Evolutionary conservation across 2,113 vertebrate genomes (phyloP).

Genomic region (Monopterus albus): DNA sequence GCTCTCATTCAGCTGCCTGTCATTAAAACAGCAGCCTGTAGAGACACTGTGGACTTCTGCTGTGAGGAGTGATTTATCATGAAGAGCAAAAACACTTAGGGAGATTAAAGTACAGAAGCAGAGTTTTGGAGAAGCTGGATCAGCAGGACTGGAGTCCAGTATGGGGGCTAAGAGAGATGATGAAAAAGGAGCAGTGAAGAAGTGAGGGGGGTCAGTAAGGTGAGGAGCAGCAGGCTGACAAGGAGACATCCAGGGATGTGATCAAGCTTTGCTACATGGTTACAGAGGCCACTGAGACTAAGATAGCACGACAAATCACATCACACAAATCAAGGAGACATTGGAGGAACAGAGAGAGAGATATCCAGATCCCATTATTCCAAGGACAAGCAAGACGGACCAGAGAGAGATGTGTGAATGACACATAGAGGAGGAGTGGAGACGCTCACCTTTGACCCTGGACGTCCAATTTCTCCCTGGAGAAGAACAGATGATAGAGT

Average conservation of each 20-base stretch:
- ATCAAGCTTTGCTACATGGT: conserved; percentile 19
- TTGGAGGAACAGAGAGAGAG: conserved; percentile 4
- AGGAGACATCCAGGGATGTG: conserved; percentile 30
- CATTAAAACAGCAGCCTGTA: conserved; percentile 60
- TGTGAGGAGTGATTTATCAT: conserved; percentile 71
- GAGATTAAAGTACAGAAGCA: conserved; percentile 75
- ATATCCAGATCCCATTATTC: conserved; percentile 45
- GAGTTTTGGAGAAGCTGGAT: conserved; percentile 63
- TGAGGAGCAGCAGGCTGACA: conserved; percentile 5
- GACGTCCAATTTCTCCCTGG: conserved; percentile 94
- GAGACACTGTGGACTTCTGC: conserved; percentile 50
- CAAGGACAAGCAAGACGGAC: conserved; percentile 54
- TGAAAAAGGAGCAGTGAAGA: conserved; percentile 4
- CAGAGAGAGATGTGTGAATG: conserved; percentile 8
- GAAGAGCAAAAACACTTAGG: conserved; percentile 71
- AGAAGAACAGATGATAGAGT: conserved; percentile 58
- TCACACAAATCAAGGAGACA: conserved; percentile 41
- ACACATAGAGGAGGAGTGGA: conserved; percentile 20
- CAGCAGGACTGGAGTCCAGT: conserved; percentile 68
- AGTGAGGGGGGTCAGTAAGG: conserved; percentile 7
- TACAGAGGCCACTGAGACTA: conserved; percentile 5
- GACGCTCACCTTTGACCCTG: conserved; percentile 90
- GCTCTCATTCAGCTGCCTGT: conserved; percentile 50
- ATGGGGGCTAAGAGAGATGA: conserved; percentile 25
- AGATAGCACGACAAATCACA: conserved; percentile 61